Conservation (phyloP, 1,140 invertebrate species). For the Protaetia brevitarsis region DNA sequence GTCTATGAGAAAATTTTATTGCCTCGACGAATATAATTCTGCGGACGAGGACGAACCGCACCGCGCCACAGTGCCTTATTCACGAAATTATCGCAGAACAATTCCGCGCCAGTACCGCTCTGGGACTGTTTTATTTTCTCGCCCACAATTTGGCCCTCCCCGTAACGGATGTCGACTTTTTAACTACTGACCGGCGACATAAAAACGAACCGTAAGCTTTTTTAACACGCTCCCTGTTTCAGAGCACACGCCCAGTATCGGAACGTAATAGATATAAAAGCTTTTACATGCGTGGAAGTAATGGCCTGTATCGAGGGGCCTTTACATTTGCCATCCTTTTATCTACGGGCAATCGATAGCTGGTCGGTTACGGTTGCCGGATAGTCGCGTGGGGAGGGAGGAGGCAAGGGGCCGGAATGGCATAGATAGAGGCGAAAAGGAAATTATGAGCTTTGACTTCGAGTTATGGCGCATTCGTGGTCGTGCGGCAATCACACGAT, state of each 20-base stretch:
- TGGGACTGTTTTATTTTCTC: not conserved
- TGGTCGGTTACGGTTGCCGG: not conserved
- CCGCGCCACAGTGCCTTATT: not conserved
- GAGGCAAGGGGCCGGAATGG: no score
- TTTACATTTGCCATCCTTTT: slow-evolving; percentile 10
- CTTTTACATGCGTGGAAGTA: slow-evolving; percentile 14
- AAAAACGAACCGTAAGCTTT: not conserved
- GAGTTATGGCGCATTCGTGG: not conserved
- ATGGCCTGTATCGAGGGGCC: slow-evolving; percentile 12
- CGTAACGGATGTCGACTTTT: not conserved
- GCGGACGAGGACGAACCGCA: not conserved
- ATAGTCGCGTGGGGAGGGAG: not conserved
- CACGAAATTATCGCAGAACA: not conserved
- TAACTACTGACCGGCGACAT: not conserved
- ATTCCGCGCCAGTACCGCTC: not conserved
- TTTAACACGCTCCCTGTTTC: no score
- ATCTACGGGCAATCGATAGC: not conserved
- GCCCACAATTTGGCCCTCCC: not conserved
- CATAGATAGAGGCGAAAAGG: not conserved
- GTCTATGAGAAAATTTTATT: no score
- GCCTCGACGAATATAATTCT: no score
- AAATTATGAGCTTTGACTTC: not conserved
- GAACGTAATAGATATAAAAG: slow-evolving; percentile 16
- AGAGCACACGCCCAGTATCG: not conserved
- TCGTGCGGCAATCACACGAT: not conserved